Conservation (phyloP, 1,140 invertebrate genomes). For the Diprion similis region DNA sequence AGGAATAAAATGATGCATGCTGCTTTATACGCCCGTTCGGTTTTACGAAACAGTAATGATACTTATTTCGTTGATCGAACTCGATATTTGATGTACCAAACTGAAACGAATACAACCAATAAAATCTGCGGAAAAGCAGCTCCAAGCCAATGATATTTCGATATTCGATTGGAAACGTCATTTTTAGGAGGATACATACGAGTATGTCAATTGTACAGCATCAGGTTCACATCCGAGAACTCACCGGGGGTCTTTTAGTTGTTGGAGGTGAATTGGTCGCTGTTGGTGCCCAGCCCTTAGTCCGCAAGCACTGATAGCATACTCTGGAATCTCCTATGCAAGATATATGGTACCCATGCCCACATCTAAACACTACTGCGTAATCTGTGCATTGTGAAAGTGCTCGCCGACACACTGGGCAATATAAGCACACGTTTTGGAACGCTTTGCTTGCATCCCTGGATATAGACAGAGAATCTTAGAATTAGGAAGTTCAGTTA, state of each 20-base stretch:
- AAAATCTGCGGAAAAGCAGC: not conserved
- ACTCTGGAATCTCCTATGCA: constrained; percentile 54
- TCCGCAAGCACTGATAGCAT: constrained; percentile 56
- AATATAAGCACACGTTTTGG: constrained; percentile 45
- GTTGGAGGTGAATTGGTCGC: constrained; percentile 36
- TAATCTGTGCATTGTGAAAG: constrained; percentile 50
- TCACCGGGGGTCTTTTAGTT: constrained; percentile 37
- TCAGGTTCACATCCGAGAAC: not conserved
- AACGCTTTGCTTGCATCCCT: constrained; percentile 53
- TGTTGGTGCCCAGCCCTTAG: constrained; percentile 53
- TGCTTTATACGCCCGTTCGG: too few species aligned
- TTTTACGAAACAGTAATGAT: too few species aligned
- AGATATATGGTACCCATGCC: constrained; percentile 54
- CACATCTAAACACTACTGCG: constrained; percentile 53
- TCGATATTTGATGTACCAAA: too few species aligned
- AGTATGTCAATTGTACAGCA: too few species aligned
- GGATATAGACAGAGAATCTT: not conserved
- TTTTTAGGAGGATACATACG: not conserved
- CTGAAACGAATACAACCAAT: not conserved
- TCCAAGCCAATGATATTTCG: not conserved
- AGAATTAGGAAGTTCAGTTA: too few species aligned
- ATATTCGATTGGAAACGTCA: not conserved
- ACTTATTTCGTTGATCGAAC: too few species aligned
- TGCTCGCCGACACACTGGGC: constrained; percentile 51
- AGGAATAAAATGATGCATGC: too few species aligned